Evolutionary conservation across 2,113 vertebrate genomes (phyloP).

Genomic region (Balaeniceps rex): DNA sequence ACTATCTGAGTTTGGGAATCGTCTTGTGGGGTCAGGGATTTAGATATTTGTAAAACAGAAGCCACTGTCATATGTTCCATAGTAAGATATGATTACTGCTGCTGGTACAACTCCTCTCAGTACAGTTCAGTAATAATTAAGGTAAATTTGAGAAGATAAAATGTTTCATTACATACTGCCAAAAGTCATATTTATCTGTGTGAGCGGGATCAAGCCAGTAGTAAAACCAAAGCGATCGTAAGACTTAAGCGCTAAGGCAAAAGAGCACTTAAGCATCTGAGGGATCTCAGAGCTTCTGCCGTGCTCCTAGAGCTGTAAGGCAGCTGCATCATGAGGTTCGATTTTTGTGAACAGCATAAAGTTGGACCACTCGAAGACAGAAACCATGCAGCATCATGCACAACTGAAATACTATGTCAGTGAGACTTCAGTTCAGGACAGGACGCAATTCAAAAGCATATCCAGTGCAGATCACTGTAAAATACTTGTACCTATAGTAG

Average conservation of each 20-base stretch:
- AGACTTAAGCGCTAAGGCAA: not conserved
- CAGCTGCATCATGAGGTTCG: not conserved
- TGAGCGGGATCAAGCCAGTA: not conserved
- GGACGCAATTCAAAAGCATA: not conserved
- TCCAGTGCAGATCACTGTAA: not conserved
- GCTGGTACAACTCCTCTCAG: not conserved
- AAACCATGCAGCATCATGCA: accelerated
- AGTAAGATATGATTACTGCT: not conserved
- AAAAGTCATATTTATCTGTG: not conserved
- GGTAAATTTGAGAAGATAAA: not conserved
- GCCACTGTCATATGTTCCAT: not conserved
- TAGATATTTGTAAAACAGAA: not conserved
- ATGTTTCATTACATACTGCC: not conserved
- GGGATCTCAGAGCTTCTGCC: not conserved
- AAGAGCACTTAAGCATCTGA: not conserved
- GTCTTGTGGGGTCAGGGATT: not conserved
- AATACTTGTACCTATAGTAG: not conserved
- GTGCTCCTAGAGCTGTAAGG: not conserved
- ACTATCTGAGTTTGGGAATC: not conserved
- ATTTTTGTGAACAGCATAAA: not conserved
- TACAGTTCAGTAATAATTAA: not conserved
- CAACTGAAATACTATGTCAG: not conserved
- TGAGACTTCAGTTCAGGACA: not conserved
- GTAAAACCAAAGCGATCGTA: not conserved
- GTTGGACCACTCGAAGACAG: not conserved